phyloP scores from a whole-genome alignment of 2,888 invertebrate species.

The Hypolimnas misippus region DNA sequence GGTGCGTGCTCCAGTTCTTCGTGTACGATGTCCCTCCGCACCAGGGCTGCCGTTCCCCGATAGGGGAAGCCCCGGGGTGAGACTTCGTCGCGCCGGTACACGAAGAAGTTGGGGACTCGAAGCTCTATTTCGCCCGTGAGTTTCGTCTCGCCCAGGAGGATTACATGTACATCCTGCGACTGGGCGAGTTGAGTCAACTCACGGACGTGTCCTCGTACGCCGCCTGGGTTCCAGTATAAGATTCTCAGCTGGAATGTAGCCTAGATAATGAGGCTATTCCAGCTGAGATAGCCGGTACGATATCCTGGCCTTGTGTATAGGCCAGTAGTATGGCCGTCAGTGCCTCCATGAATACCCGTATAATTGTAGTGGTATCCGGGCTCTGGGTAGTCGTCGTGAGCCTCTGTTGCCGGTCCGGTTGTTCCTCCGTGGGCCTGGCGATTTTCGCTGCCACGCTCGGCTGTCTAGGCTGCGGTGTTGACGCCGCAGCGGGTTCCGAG shows the following conservation, averaged over 20 bases:
- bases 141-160: conserved; percentile 9
- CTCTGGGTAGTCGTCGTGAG: no score
- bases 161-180: not conserved
- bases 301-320: not conserved
- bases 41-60: conserved; percentile 1
- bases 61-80: not conserved
- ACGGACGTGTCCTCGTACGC: conserved; percentile 1
- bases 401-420: not conserved
- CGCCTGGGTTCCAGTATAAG: not conserved
- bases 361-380: not conserved
- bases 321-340: not conserved
- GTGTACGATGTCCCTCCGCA: conserved; percentile 3
- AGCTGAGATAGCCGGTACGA: conserved; percentile 7
- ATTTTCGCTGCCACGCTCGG: no score
- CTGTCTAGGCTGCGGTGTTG: not conserved
- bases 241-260: conserved; percentile 9
- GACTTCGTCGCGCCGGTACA: not conserved
- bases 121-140: not conserved
- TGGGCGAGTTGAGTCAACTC: not conserved
- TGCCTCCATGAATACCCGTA: not conserved
- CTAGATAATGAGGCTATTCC: not conserved
- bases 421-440: not conserved
- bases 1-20: not conserved
- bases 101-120: conserved; percentile 2
- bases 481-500: not conserved